Conservation (phyloP, 2,888 invertebrate species). For the Aphelenchoides bicaudatus region DNA sequence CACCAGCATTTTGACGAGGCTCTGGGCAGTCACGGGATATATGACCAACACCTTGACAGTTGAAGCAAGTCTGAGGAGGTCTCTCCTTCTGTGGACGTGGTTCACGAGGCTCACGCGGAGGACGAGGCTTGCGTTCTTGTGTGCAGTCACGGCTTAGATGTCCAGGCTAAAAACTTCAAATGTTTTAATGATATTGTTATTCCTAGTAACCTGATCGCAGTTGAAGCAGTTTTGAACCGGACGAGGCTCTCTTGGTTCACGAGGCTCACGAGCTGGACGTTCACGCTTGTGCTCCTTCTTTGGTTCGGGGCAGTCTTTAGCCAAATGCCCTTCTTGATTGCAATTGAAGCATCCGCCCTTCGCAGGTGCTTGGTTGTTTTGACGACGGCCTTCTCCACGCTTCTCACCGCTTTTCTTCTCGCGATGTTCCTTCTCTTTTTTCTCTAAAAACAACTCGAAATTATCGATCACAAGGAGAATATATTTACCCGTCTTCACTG, state of each 20-base stretch:
- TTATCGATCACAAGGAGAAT: background rate
- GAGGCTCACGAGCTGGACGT: constrained; percentile 16
- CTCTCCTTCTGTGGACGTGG: constrained; percentile 20
- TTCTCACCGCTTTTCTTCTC: background rate
- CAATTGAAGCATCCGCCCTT: background rate
- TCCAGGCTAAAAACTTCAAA: no score
- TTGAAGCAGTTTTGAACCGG: constrained; percentile 14
- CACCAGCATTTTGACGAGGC: constrained; percentile 60
- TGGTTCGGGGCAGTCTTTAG: constrained; percentile 12
- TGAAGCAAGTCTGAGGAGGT: constrained; percentile 39
- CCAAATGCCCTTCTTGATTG: constrained; percentile 18
- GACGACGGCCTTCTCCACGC: constrained; percentile 4
- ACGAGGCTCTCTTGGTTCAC: background rate
- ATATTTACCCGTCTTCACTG: constrained; percentile 32
- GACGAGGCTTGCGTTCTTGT: no score
- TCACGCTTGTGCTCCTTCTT: background rate
- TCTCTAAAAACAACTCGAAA: constrained; percentile 16
- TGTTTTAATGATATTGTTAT: no score
- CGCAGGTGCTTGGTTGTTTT: background rate
- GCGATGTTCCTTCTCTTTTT: constrained; percentile 18
- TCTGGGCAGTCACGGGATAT: constrained; percentile 49
- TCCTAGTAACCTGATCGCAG: background rate
- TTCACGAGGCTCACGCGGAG: constrained; percentile 1
- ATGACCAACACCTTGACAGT: constrained; percentile 55
- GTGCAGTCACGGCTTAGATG: no score